Percentiles rank a stretch among this genome's conserved stretches.
Evolutionary conservation across 2,113 vertebrate genomes (phyloP).

Genomic region (Himantopus leucocephalus): DNA sequence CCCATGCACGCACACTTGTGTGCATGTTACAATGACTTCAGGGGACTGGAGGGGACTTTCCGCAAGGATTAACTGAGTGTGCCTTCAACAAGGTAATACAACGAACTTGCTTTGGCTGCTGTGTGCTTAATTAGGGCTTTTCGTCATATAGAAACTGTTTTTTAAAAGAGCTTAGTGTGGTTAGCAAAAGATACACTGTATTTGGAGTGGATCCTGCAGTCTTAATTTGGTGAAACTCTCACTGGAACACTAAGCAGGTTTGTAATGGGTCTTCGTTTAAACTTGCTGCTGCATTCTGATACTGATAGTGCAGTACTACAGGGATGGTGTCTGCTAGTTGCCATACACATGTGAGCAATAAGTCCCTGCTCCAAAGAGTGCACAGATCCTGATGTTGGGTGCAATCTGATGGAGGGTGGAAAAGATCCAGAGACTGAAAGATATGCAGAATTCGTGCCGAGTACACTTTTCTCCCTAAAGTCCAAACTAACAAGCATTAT

Average conservation of each 20-base stretch:
- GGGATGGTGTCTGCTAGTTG: not conserved
- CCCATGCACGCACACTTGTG: slow-evolving; percentile 59
- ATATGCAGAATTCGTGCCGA: not conserved
- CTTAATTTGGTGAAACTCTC: not conserved
- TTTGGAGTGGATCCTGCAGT: not conserved
- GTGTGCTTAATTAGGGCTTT: not conserved
- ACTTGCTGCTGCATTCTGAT: not conserved
- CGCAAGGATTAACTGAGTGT: slow-evolving; percentile 50
- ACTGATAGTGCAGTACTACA: not conserved
- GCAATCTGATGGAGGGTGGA: not conserved
- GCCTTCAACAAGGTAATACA: slow-evolving; percentile 50
- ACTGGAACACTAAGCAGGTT: not conserved
- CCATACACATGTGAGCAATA: not conserved
- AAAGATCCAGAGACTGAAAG: not conserved
- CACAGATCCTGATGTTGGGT: not conserved
- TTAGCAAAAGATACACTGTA: not conserved
- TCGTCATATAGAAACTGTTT: not conserved
- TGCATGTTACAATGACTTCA: slow-evolving; percentile 74
- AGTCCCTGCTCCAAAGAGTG: not conserved
- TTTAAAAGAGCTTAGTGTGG: not conserved
- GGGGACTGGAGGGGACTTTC: slow-evolving; percentile 77
- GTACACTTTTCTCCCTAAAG: not conserved
- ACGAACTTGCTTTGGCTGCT: not conserved
- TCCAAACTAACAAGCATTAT: not conserved
- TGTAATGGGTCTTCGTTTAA: not conserved